Evolutionary conservation across 2,888 invertebrate species (phyloP).

Genomic region (Eupelmus urozonus): DNA sequence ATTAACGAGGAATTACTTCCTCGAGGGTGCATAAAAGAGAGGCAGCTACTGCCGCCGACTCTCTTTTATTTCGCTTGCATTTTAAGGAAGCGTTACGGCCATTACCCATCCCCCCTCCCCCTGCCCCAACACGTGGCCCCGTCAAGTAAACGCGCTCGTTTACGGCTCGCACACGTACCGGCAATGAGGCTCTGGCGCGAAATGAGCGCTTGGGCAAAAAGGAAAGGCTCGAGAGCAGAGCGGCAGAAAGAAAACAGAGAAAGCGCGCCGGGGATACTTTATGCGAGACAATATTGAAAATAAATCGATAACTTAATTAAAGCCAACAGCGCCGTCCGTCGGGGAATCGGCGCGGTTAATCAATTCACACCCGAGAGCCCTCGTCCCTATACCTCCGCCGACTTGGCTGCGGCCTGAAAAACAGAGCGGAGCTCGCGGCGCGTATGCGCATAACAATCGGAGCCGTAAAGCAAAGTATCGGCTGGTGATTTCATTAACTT

Average conservation of each 20-base stretch:
- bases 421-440: conserved; percentile 16
- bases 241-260: neutral
- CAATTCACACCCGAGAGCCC: conserved; percentile 67
- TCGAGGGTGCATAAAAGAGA: conserved; percentile 55
- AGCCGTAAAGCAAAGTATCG: conserved; percentile 71
- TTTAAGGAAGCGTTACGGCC: conserved; percentile 57
- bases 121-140: conserved; percentile 18
- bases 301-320: conserved; percentile 76
- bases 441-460: conserved; percentile 70
- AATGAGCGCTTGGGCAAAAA: conserved; percentile 13
- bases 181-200: conserved; percentile 11
- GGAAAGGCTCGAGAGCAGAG: neutral
- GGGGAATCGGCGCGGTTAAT: conserved; percentile 66
- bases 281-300: conserved; percentile 68
- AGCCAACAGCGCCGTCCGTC: conserved; percentile 57
- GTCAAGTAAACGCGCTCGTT: conserved; percentile 52
- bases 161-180: conserved; percentile 6
- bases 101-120: conserved; percentile 26
- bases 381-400: conserved; percentile 27
- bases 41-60: conserved; percentile 1
- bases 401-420: conserved; percentile 3
- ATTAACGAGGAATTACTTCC: conserved; percentile 59
- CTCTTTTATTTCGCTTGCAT: conserved; percentile 53
- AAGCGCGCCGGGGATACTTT: conserved; percentile 45
- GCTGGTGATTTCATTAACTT: conserved; percentile 74